Base-by-base conservation (phyloP, 1,140 invertebrate species). In the Brachionus calyciflorus region DNA sequence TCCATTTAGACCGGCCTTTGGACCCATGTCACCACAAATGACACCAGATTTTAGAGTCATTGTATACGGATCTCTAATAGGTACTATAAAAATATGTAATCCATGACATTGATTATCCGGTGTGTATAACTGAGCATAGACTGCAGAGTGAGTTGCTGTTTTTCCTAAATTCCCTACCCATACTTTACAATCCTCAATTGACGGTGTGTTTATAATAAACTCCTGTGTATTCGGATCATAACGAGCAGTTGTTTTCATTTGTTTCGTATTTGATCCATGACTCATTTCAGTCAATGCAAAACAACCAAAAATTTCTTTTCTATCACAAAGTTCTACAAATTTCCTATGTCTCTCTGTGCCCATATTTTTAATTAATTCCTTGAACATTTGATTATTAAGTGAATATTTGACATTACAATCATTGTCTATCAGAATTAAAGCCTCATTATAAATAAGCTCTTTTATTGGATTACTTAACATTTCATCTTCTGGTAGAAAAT, bases 151-250 rank as follows among this genome's bases (percentile, higher is more conserved):
- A 0, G 93, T 95, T 70, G 92, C 91, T 28, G 89, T 90, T 55
- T 88, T 95, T 90, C 77, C 91, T 91, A 83, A 79, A 78, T 83
- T 82, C 6, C 82, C 83, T 6, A 89, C 92, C 94, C 94, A 98
- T 85, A 92, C 94, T 88, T 98, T 98, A 49, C 92, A 92, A 26
- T 93, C 92, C 85, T 95, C 90, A 86, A 96, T 92, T 84, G 94
- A 91, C 0, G 94, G 93, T 0, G 94, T 92, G 82, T 96, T 89
- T 9, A 98, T 87, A 26, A 96, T 87, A 86, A 96, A 97, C 83
- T 90, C 89, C 86, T 87, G 80, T 7, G 88, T 89, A 19, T 84
- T 83, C 0, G 89, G 86, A 84, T 96, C 91, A 83, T 91, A 98
- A 0, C 89, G 93, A 3, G 94, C 94, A 21, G 89, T 92, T 0